Conservation (phyloP, 1,140 invertebrate species). For the Arctopsyche grandis region DNA sequence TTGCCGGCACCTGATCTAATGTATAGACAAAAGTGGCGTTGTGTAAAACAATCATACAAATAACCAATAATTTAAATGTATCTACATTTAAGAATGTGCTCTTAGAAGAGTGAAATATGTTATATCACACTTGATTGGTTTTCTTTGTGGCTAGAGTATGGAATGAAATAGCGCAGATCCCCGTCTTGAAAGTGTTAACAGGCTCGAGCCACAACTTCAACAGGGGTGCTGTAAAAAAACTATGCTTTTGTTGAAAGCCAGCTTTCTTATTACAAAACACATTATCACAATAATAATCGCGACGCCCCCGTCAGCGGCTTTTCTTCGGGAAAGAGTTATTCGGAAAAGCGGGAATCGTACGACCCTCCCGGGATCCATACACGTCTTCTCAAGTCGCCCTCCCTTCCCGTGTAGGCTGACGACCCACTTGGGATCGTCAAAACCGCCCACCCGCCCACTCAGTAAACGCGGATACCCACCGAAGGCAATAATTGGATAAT, state of each 20-base stretch:
- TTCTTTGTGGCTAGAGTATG: too few relatives aligned
- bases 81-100: too few relatives aligned
- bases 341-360: constrained; percentile 24
- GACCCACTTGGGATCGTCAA: not conserved
- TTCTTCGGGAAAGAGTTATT: constrained; percentile 34
- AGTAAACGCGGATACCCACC: constrained; percentile 6
- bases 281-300: constrained; percentile 21
- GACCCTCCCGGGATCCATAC: constrained; percentile 15
- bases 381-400: not conserved
- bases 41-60: too few relatives aligned
- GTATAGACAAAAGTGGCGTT: too few relatives aligned
- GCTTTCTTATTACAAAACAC: not conserved
- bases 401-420: not conserved
- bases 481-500: constrained; percentile 51
- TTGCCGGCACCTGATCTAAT: too few relatives aligned
- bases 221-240: not conserved
- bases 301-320: not conserved
- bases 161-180: too few relatives aligned
- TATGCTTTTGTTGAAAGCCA: not conserved
- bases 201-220: not conserved
- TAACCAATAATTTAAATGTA: too few relatives aligned
- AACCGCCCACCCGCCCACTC: too few relatives aligned
- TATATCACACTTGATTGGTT: too few relatives aligned
- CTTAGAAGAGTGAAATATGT: too few relatives aligned
- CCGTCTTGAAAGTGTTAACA: not conserved